Conservation (phyloP, 2,888 invertebrate genomes). For the Carabus problematicus region DNA sequence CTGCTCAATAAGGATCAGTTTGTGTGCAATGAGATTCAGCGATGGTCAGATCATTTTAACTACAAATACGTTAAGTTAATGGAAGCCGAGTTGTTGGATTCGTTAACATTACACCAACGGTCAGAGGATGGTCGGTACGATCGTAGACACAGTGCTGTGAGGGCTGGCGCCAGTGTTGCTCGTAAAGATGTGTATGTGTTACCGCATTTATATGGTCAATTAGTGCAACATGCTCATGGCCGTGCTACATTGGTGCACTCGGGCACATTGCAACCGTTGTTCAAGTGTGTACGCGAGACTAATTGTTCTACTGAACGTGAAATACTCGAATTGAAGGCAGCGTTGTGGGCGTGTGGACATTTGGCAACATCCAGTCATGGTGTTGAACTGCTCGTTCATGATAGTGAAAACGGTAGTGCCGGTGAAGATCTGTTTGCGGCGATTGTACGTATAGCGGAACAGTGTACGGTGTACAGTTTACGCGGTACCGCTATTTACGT, state of each 20-base stretch:
- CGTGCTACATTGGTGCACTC: slow-evolving; percentile 62
- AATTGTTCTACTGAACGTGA: slow-evolving; percentile 72
- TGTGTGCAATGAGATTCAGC: slow-evolving; percentile 75
- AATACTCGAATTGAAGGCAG: slow-evolving; percentile 81
- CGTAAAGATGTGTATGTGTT: slow-evolving; percentile 64
- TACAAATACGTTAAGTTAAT: slow-evolving; percentile 88
- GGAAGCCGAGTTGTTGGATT: slow-evolving; percentile 88
- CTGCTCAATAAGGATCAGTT: slow-evolving; percentile 68
- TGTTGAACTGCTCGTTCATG: slow-evolving; percentile 70
- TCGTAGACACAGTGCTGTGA: slow-evolving; percentile 69
- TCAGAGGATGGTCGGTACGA: slow-evolving; percentile 80
- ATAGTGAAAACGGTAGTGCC: slow-evolving; percentile 5
- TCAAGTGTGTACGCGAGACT: slow-evolving; percentile 53
- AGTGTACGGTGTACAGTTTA: slow-evolving; percentile 84
- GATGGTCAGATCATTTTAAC: slow-evolving; percentile 79
- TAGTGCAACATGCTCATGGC: slow-evolving; percentile 73
- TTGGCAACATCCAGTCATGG: slow-evolving; percentile 80
- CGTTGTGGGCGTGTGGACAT: slow-evolving; percentile 90
- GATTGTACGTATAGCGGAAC: slow-evolving; percentile 75
- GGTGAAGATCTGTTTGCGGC: slow-evolving; percentile 59
- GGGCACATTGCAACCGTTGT: slow-evolving; percentile 33
- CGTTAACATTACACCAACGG: slow-evolving; percentile 82
- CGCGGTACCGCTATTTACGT: slow-evolving; percentile 90
- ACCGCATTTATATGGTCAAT: slow-evolving; percentile 86
- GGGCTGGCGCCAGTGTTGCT: slow-evolving; percentile 62